A percentile compares a stretch with the other conserved stretches of the same genome.
Conservation (phyloP, 2,797 vertebrate species). For the Potorous gilbertii region DNA sequence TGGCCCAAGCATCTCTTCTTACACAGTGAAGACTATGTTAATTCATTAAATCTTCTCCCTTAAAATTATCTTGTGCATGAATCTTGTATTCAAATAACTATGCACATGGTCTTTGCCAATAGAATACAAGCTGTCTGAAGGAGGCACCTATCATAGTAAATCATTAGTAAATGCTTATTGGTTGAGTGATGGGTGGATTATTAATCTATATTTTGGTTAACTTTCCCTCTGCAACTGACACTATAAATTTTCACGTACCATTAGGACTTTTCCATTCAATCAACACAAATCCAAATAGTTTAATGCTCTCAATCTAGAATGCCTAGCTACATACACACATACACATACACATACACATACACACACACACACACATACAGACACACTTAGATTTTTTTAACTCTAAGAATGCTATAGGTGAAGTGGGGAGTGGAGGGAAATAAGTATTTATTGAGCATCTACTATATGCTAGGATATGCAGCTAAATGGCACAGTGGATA, state of each 20-base stretch:
- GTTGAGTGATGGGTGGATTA: conserved; percentile 78
- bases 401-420: too few species aligned
- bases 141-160: background rate
- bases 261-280: conserved; percentile 32
- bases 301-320: conserved; percentile 6
- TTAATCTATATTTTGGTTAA: conserved; percentile 47
- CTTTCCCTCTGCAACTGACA: conserved; percentile 57
- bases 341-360: too few species aligned
- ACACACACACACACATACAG: background rate
- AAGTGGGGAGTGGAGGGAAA: too few species aligned
- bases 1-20: too few species aligned
- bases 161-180: conserved; percentile 73
- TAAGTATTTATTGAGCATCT: too few species aligned
- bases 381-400: too few species aligned
- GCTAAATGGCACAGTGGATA: background rate
- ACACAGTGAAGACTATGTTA: background rate
- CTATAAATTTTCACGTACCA: conserved; percentile 79
- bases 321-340: background rate
- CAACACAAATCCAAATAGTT: conserved; percentile 48
- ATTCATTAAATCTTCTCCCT: background rate
- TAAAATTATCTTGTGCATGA: background rate
- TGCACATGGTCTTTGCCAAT: background rate
- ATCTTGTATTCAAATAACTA: background rate
- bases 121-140: background rate
- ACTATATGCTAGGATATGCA: background rate